Evolutionary conservation across 2,113 vertebrate genomes (phyloP).

Genomic region (Ammodytes dubius): DNA sequence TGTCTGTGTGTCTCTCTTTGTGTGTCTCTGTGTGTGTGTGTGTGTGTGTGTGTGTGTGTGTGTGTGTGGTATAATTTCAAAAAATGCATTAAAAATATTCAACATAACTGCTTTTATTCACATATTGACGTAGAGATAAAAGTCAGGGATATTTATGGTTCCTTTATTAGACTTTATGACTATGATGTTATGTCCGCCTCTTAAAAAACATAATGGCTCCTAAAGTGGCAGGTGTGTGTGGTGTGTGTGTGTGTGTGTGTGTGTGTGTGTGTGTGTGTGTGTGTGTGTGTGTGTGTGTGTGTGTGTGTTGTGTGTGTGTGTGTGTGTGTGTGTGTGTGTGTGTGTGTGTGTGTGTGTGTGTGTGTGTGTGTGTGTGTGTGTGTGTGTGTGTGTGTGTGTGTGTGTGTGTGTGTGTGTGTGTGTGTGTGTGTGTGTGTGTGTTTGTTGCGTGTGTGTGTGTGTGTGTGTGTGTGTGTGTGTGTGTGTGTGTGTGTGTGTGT

Average conservation of each 20-base stretch:
- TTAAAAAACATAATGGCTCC: constrained; percentile 33
- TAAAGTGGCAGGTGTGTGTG: constrained; percentile 22
- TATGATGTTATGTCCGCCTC: constrained; percentile 32
- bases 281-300: constrained; percentile 13
- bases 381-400: constrained; percentile 19
- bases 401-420: constrained; percentile 30
- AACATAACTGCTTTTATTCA: constrained; percentile 13
- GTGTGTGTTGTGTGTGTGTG: constrained; percentile 19
- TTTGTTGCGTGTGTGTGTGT: constrained; percentile 19
- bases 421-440: constrained; percentile 14
- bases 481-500: constrained; percentile 29
- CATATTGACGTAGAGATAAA: constrained; percentile 57
- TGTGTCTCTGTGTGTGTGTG: no score
- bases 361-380: constrained; percentile 18
- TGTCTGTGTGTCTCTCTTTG: no score
- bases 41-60: no score
- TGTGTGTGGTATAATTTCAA: constrained; percentile 2
- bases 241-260: constrained; percentile 7
- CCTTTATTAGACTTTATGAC: constrained; percentile 18
- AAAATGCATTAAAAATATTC: constrained; percentile 55
- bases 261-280: constrained; percentile 31
- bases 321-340: constrained; percentile 23
- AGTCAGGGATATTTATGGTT: constrained; percentile 59
- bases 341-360: constrained; percentile 14
- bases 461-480: constrained; percentile 18